These are phyloP conservation scores for Lepidochitona cinerea DNA, from an alignment of 2,888 invertebrate species.

Conservation along the genomic window DNA sequence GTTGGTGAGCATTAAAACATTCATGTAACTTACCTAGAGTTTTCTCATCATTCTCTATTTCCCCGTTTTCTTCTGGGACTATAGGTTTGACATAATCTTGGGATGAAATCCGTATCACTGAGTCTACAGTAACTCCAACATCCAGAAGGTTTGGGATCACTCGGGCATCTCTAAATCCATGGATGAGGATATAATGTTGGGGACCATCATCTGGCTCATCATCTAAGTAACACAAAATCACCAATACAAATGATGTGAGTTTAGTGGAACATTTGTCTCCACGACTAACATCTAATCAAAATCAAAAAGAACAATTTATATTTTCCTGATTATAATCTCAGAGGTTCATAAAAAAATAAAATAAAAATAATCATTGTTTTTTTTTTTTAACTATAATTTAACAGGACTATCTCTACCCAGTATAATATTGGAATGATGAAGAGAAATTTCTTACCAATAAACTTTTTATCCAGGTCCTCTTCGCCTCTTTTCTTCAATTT, in stretches of 20 bases:
- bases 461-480: slow-evolving; percentile 66
- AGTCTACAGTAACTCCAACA: slow-evolving; percentile 58
- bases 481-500: slow-evolving; percentile 69
- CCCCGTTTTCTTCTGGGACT: slow-evolving; percentile 18
- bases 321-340: too few relatives aligned
- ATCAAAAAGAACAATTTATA: too few relatives aligned
- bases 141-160: slow-evolving; percentile 60
- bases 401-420: too few relatives aligned
- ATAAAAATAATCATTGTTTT: too few relatives aligned
- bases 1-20: too few relatives aligned
- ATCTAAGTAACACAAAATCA: slow-evolving; percentile 53
- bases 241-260: too few relatives aligned
- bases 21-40: slow-evolving; percentile 44
- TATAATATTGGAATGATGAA: too few relatives aligned
- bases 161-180: slow-evolving; percentile 64
- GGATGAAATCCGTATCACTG: slow-evolving; percentile 51
- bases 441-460: too few relatives aligned
- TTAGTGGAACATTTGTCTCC: too few relatives aligned
- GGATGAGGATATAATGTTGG: slow-evolving; percentile 65
- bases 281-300: too few relatives aligned
- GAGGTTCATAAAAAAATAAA: too few relatives aligned
- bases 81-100: slow-evolving; percentile 47
- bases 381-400: too few relatives aligned
- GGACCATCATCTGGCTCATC: slow-evolving; percentile 71
- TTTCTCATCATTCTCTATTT: slow-evolving; percentile 59